These are phyloP conservation scores for Anoplopoma fimbria DNA, from an alignment of 2,113 vertebrate genomes.

Conservation along the genomic window DNA sequence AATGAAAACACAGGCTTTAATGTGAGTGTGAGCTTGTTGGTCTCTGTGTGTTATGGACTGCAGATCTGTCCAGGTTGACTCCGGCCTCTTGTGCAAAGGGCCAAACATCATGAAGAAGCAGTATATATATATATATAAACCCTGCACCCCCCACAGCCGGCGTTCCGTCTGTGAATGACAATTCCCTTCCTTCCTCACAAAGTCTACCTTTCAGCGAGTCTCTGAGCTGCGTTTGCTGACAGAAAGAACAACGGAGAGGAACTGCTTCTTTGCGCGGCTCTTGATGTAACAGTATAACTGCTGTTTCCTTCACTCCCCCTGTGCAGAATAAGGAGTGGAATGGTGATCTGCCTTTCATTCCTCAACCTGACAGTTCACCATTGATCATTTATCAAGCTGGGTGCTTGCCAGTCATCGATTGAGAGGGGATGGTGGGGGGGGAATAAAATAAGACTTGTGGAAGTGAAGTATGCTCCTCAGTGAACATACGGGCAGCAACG, in stretches of 20 bases:
- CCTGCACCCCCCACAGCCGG: constrained; percentile 31
- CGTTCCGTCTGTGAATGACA: constrained; percentile 15
- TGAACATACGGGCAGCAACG: constrained; percentile 2
- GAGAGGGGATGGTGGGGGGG: background rate
- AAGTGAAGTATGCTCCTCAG: constrained; percentile 29
- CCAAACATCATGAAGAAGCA: background rate
- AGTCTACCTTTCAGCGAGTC: constrained; percentile 46
- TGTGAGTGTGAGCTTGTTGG: background rate
- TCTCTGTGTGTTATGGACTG: background rate
- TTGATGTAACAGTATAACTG: constrained; percentile 35
- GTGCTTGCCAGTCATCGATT: constrained; percentile 63
- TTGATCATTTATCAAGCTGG: constrained; percentile 74
- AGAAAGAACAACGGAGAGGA: constrained; percentile 17
- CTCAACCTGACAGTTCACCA: constrained; percentile 74
- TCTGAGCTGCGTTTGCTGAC: constrained; percentile 14
- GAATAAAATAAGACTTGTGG: constrained; percentile 57
- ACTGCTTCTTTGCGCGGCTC: background rate
- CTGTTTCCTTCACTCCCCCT: constrained; percentile 39
- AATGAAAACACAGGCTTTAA: background rate
- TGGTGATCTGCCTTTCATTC: constrained; percentile 67
- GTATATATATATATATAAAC: background rate
- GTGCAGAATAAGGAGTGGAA: constrained; percentile 14
- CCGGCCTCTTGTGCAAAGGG: background rate
- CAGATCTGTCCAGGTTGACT: background rate
- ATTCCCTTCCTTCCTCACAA: constrained; percentile 23